These are phyloP conservation scores for Pentalonia nigronervosa DNA, from an alignment of 1,140 invertebrate genomes.

Conservation along the genomic window DNA sequence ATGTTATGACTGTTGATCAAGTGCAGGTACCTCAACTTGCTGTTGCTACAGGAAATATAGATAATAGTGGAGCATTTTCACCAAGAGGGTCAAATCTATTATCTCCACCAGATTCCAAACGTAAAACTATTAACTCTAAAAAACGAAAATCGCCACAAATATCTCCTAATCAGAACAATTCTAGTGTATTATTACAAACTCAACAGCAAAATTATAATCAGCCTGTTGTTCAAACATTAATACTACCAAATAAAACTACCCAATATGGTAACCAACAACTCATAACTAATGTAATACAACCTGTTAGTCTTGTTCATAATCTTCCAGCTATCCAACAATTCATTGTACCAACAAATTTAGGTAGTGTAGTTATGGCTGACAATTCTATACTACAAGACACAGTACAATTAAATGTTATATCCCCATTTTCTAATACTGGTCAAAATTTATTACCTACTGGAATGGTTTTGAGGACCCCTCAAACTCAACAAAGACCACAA, in stretches of 20 bases:
- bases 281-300: slow-evolving; percentile 74
- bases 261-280: slow-evolving; percentile 62
- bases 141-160: slow-evolving; percentile 77
- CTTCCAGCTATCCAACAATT: slow-evolving; percentile 83
- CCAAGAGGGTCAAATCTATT: slow-evolving; percentile 66
- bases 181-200: slow-evolving; percentile 61
- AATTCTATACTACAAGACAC: slow-evolving; percentile 74
- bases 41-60: slow-evolving; percentile 65
- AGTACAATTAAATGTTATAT: slow-evolving; percentile 78
- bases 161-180: slow-evolving; percentile 65
- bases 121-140: slow-evolving; percentile 71
- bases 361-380: slow-evolving; percentile 76
- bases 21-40: slow-evolving; percentile 70
- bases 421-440: slow-evolving; percentile 73
- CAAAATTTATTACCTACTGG: slow-evolving; percentile 74
- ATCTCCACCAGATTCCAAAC: slow-evolving; percentile 73
- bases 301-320: slow-evolving; percentile 81
- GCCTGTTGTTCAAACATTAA: slow-evolving; percentile 70
- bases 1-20: slow-evolving; percentile 73
- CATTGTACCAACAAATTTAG: slow-evolving; percentile 80
- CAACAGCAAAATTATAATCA: slow-evolving; percentile 61
- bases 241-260: slow-evolving; percentile 75
- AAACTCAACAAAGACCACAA: slow-evolving; percentile 66
- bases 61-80: slow-evolving; percentile 59
- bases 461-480: slow-evolving; percentile 78